Base-by-base conservation (phyloP, 1,140 invertebrate species). In the Drosophila bocqueti region DNA sequence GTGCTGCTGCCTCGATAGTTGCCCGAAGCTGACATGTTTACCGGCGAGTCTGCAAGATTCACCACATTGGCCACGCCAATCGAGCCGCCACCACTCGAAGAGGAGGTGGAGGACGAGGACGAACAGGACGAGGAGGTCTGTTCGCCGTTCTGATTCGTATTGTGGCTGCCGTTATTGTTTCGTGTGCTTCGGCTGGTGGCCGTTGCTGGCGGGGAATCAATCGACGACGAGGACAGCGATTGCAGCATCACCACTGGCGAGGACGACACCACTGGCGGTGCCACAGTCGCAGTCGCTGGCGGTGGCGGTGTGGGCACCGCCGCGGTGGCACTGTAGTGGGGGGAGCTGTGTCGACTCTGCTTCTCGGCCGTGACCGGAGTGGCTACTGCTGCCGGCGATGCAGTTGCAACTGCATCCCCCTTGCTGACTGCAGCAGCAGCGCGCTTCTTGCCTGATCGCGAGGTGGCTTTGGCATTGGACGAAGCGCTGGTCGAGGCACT, bases 401-500 rank as follows among this genome's bases (percentile, higher is more conserved):
- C n/a, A n/a, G 73, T 26, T n/a, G 62, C n/a, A n/a, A 63, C 24
- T n/a, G 62, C 42, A 24, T 89, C 83, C 6, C 11, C 55, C 29
- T 91, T 89, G 21, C 49, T 79, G 2, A 69, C 50, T 0, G 78
- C 79, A 18, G 78, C 79, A 18, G 92, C 86, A 3, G 79, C 87
- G 11, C 92, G 79, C 38, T 93, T 93, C 54, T 93, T 93, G 52
- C 92, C 92, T 29, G 92, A 92, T 31, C 92, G 81, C 5, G 92
- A 91, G 36, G 78, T 78, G 2, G 76, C 55, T 65, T 92, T 92
- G 43, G 59, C 57, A 52, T 52, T 76, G 24, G 72, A 38, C 36
- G 58, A 55, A 2, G 34, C 34, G 11, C 11, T 43, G 24, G 54
- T 18, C 13, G 65, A 24, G 61, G 45, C 64, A 60, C 24, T 43